Percentiles rank a stretch among this genome's conserved stretches.
Evolutionary conservation across 1,140 invertebrate genomes (phyloP).

Genomic region (Bombus polaris): DNA sequence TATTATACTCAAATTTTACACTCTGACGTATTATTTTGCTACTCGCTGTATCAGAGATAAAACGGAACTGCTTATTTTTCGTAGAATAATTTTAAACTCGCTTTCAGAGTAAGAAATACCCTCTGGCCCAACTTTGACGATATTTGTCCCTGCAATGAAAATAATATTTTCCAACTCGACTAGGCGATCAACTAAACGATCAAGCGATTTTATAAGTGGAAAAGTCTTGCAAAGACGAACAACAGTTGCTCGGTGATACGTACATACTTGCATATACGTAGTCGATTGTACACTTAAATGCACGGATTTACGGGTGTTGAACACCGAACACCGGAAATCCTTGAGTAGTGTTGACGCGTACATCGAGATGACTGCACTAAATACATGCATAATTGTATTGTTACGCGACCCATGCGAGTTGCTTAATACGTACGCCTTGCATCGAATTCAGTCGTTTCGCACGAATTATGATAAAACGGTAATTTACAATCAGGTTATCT

Average conservation of each 20-base stretch:
- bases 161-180: neutral
- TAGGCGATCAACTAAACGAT: neutral
- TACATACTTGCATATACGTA: neutral
- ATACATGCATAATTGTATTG: slow-evolving; percentile 57
- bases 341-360: slow-evolving; percentile 59
- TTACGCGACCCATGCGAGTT: slow-evolving; percentile 32
- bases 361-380: slow-evolving; percentile 54
- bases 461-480: neutral
- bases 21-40: neutral
- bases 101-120: neutral
- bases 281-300: slow-evolving; percentile 25
- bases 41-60: neutral
- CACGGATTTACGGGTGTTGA: slow-evolving; percentile 62
- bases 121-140: neutral
- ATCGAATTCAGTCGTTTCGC: neutral
- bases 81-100: neutral
- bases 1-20: too few relatives aligned
- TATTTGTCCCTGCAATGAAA: neutral
- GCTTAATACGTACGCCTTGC: neutral
- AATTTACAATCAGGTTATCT: neutral
- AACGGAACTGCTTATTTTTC: neutral
- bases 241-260: slow-evolving; percentile 24
- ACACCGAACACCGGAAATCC: slow-evolving; percentile 61
- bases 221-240: neutral
- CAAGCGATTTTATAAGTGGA: neutral